Conservation (phyloP, 2,888 invertebrate species). For the Drosophila mimica region DNA sequence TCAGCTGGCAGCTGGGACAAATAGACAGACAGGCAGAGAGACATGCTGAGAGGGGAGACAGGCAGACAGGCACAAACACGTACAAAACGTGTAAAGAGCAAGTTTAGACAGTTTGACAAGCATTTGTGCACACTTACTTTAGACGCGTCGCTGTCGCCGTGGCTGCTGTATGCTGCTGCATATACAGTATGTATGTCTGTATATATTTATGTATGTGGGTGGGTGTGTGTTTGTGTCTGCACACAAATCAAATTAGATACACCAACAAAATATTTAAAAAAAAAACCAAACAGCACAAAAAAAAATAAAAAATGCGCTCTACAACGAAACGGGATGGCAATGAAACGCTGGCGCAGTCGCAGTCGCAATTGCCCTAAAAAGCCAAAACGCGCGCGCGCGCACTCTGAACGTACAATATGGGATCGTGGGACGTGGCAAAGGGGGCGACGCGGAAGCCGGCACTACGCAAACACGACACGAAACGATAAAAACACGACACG, state of each 20-base stretch:
- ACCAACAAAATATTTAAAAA: conserved; percentile 15
- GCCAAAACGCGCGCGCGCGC: conserved; percentile 60
- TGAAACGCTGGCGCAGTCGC: conserved; percentile 46
- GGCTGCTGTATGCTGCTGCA: conserved; percentile 1
- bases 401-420: conserved; percentile 11
- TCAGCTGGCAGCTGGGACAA: conserved; percentile 48
- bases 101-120: conserved; percentile 33
- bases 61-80: not conserved
- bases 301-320: conserved; percentile 41
- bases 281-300: conserved; percentile 24
- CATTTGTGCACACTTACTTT: conserved; percentile 52
- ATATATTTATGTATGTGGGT: not conserved
- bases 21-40: conserved; percentile 1
- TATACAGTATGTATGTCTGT: conserved; percentile 17
- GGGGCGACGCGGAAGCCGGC: conserved; percentile 6
- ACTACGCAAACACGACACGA: conserved; percentile 21
- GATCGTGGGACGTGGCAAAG: conserved; percentile 3
- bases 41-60: conserved; percentile 19
- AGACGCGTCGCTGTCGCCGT: conserved; percentile 2
- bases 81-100: conserved; percentile 4
- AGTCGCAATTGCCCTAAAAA: conserved; percentile 41
- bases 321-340: conserved; percentile 40
- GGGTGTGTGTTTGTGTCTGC: conserved; percentile 4
- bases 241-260: conserved; percentile 35
- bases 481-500: conserved; percentile 16